Conservation (phyloP, 2,113 vertebrate species). For the Osmerus eperlanus region DNA sequence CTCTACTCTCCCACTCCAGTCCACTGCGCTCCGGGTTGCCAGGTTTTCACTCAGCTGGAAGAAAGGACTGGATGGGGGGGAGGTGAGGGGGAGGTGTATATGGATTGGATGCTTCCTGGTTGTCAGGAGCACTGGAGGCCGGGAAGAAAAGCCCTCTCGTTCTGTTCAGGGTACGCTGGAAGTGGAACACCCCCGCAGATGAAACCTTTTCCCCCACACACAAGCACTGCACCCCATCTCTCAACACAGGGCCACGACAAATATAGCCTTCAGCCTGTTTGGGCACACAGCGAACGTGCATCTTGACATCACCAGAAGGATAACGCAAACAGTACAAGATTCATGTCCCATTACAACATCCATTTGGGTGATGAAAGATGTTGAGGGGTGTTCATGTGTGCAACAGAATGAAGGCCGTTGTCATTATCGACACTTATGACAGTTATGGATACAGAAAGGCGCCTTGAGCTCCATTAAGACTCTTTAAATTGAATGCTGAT, state of each 20-base stretch:
- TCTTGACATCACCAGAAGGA: too few relatives aligned
- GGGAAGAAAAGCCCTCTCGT: constrained; percentile 50
- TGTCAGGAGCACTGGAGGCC: constrained; percentile 44
- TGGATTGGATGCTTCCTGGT: constrained; percentile 51
- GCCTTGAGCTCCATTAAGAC: not conserved
- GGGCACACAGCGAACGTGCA: too few relatives aligned
- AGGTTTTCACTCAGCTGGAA: constrained; percentile 25
- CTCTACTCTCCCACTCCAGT: constrained; percentile 4
- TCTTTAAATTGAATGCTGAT: not conserved
- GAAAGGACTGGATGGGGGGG: not conserved
- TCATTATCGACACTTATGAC: not conserved
- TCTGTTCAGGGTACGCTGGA: constrained; percentile 42
- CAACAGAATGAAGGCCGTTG: too few relatives aligned
- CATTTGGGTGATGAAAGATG: too few relatives aligned
- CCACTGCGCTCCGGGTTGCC: constrained; percentile 5
- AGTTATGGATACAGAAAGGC: not conserved
- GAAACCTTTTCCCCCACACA: too few relatives aligned
- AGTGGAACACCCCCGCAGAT: constrained; percentile 8
- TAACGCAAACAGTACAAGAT: too few relatives aligned
- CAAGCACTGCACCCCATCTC: too few relatives aligned
- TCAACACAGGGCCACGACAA: too few relatives aligned
- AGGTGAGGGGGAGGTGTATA: not conserved
- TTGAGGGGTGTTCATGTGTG: too few relatives aligned
- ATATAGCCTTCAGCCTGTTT: too few relatives aligned
- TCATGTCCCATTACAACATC: too few relatives aligned